These are phyloP conservation scores for Microplitis demolitor DNA, from an alignment of 1,140 invertebrate genomes.

Conservation along the genomic window DNA sequence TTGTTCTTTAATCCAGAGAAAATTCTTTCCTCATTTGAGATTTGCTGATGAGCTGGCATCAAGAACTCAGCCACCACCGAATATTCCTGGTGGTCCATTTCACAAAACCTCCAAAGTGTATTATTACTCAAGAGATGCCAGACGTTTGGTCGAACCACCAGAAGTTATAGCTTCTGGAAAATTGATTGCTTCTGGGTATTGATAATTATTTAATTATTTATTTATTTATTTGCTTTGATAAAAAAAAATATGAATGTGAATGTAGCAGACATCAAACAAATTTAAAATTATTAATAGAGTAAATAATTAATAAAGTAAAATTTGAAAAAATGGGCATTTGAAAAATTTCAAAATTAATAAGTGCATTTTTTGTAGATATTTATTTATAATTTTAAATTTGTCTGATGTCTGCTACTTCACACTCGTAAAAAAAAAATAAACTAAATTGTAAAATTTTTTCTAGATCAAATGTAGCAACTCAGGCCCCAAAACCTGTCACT, in stretches of 20 bases:
- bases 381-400: too few species aligned
- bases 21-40: slow-evolving; percentile 54
- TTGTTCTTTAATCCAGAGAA: slow-evolving; percentile 9
- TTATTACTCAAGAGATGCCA: slow-evolving; percentile 77
- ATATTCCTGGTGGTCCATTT: slow-evolving; percentile 75
- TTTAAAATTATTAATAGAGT: too few species aligned
- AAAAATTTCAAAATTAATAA: too few species aligned
- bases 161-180: slow-evolving; percentile 56
- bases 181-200: slow-evolving; percentile 27
- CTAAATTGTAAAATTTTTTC: too few species aligned
- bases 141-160: slow-evolving; percentile 74
- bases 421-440: too few species aligned
- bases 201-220: background rate
- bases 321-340: too few species aligned
- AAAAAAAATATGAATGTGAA: too few species aligned
- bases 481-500: slow-evolving; percentile 3
- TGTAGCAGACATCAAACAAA: too few species aligned
- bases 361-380: too few species aligned
- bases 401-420: background rate
- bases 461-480: slow-evolving; percentile 5
- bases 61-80: slow-evolving; percentile 76
- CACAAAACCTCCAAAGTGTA: slow-evolving; percentile 79
- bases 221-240: background rate
- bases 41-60: slow-evolving; percentile 67
- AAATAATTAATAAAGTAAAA: too few species aligned